These are phyloP conservation scores for Littorina saxatilis DNA, from an alignment of 1,140 invertebrate genomes.

Conservation along the genomic window DNA sequence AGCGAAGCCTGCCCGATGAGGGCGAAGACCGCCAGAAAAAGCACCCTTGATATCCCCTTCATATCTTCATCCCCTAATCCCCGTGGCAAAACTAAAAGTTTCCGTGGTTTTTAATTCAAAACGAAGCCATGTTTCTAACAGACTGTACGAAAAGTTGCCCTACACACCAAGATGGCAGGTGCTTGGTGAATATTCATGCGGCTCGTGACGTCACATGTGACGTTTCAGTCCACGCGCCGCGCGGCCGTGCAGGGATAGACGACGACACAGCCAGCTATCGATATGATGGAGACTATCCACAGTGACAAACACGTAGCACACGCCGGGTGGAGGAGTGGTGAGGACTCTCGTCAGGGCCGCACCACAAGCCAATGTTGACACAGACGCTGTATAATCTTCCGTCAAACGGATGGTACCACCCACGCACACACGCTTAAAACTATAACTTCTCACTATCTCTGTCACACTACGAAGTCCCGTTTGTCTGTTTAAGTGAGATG, in stretches of 20 bases:
- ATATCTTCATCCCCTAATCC: slow-evolving; percentile 38
- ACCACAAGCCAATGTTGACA: too few relatives aligned
- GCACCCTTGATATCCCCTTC: slow-evolving; percentile 25
- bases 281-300: too few relatives aligned
- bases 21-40: slow-evolving; percentile 18
- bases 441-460: too few relatives aligned
- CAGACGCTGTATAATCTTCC: too few relatives aligned
- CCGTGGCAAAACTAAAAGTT: neutral
- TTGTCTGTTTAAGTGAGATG: too few relatives aligned
- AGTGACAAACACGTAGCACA: too few relatives aligned
- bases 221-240: neutral
- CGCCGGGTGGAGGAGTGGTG: too few relatives aligned
- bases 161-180: slow-evolving; percentile 37
- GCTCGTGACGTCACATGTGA: slow-evolving; percentile 28
- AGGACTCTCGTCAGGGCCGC: too few relatives aligned
- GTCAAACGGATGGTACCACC: too few relatives aligned
- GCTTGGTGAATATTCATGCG: slow-evolving; percentile 36
- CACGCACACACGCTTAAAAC: too few relatives aligned
- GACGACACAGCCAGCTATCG: neutral
- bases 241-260: neutral
- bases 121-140: slow-evolving; percentile 21
- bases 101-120: slow-evolving; percentile 2
- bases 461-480: too few relatives aligned
- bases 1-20: slow-evolving; percentile 9
- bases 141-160: slow-evolving; percentile 1